Evolutionary conservation across 1,140 invertebrate genomes (phyloP).

Genomic region (Calliopsis andreniformis): DNA sequence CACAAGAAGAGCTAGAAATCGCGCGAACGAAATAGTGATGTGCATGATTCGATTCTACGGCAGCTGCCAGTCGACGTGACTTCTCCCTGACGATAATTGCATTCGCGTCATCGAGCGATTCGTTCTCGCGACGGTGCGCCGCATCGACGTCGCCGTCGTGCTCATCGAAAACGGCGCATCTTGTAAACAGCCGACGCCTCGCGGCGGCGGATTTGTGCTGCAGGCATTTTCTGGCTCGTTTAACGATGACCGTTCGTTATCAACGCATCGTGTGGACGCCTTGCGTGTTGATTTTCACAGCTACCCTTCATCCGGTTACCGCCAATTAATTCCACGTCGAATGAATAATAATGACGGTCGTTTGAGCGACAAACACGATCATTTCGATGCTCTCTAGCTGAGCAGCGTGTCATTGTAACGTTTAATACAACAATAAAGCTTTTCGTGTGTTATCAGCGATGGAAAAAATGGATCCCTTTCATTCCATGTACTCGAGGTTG

Average conservation of each 20-base stretch:
- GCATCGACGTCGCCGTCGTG: neutral
- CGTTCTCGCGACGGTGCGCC: slow-evolving; percentile 43
- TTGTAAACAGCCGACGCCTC: slow-evolving; percentile 25
- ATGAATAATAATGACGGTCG: slow-evolving; percentile 33
- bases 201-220: neutral
- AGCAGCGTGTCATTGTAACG: neutral
- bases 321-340: slow-evolving; percentile 48
- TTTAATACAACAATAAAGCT: neutral
- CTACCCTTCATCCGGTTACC: slow-evolving; percentile 31
- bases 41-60: slow-evolving; percentile 55
- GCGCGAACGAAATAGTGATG: slow-evolving; percentile 34
- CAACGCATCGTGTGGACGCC: too few species aligned
- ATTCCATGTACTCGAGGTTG: too few species aligned
- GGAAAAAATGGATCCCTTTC: too few species aligned
- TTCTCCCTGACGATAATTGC: slow-evolving; percentile 50
- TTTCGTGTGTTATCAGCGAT: neutral
- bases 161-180: slow-evolving; percentile 31
- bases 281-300: slow-evolving; percentile 51
- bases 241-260: slow-evolving; percentile 15
- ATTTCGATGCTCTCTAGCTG: neutral
- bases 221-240: slow-evolving; percentile 44
- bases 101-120: slow-evolving; percentile 49
- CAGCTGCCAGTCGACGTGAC: slow-evolving; percentile 47
- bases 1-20: slow-evolving; percentile 21
- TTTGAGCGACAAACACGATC: slow-evolving; percentile 7